phyloP scores from a whole-genome alignment of 1,140 invertebrate species.

The Polypedilum pembai region DNA sequence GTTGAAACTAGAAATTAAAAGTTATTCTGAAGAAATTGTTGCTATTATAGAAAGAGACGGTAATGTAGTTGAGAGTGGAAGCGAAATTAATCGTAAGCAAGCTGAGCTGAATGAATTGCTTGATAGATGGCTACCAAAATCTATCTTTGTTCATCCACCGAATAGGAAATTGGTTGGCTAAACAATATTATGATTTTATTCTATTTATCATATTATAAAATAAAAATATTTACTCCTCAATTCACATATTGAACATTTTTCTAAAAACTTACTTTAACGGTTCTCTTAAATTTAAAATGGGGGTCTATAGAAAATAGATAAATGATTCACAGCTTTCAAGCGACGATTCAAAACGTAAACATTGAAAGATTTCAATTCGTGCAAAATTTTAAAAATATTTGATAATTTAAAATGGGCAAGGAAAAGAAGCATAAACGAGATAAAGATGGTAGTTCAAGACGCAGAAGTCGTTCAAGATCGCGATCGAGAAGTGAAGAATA shows the following conservation, averaged over 20 bases:
- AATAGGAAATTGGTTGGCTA: background rate
- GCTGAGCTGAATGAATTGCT: constrained; percentile 39
- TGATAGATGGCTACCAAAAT: constrained; percentile 41
- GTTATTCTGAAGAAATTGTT: constrained; percentile 31
- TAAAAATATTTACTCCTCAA: background rate
- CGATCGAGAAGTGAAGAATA: background rate
- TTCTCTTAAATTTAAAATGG: background rate
- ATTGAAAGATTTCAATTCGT: background rate
- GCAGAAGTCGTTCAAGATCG: constrained; percentile 8
- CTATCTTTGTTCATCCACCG: constrained; percentile 38
- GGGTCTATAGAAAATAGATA: background rate
- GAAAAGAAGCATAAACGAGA: constrained; percentile 20
- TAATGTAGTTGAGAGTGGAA: background rate
- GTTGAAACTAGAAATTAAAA: constrained; percentile 40
- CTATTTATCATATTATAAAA: background rate
- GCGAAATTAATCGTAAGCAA: constrained; percentile 34
- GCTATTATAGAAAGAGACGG: background rate
- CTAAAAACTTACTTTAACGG: background rate
- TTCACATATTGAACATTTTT: no score
- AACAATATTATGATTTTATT: background rate
- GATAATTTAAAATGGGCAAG: background rate
- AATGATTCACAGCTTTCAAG: background rate
- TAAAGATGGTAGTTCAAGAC: background rate
- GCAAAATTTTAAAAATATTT: background rate
- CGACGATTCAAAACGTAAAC: constrained; percentile 11